Evolutionary conservation across 2,797 vertebrate species (phyloP), one percentile per base, ranked within the genome.

Genomic region (Dryobates pubescens): DNA sequence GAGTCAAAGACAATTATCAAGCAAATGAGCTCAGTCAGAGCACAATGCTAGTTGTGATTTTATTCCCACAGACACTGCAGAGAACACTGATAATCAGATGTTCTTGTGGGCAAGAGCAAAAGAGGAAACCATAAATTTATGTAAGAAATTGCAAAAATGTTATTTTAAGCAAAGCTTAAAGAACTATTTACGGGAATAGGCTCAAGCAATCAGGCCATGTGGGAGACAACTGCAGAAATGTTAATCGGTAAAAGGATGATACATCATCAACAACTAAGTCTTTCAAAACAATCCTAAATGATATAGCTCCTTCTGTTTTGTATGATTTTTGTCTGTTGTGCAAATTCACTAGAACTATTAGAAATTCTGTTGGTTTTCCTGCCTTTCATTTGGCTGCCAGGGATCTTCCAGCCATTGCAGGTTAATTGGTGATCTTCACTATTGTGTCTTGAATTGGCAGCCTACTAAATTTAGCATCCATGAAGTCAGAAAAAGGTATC

Each of bases 1-100:
- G 62, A 85, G 51, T 69, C 83, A 78, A 89, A 90, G 91, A 77
- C 17, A 26, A 74, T 34, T 92, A 96, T 94, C 79, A 95, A 84
- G 61, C 2, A 3, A 83, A 90, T 13, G 38, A 76, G 57, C 68
- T 77, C 59, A 69, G 70, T 49, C n/a, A 61, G 72, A 77, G 69
- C 17, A 85, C 47, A 76, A 29, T 18, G 17, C 15, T 77, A 51
- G 30, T 30, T 93, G 32, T 1, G 4, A 76, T 80, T 90, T 84
- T 88, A 84, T 89, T 73, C 84, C 75, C 75, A 80, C n/a, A 41
- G 67, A 92, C 63, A 92, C 9, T 90, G 59, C 34, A 69, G 51
- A 0, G 29, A 95, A 47, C 34, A 43, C 45, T 2, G 3, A 51
- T 77, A 94, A 91, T 91, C 83, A 93, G 77, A 74, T 57, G 26